A percentile compares a stretch with the other conserved stretches of the same genome.
These are phyloP conservation scores for Noctua pronuba DNA, from an alignment of 2,888 invertebrate species.

Conservation along the genomic window DNA sequence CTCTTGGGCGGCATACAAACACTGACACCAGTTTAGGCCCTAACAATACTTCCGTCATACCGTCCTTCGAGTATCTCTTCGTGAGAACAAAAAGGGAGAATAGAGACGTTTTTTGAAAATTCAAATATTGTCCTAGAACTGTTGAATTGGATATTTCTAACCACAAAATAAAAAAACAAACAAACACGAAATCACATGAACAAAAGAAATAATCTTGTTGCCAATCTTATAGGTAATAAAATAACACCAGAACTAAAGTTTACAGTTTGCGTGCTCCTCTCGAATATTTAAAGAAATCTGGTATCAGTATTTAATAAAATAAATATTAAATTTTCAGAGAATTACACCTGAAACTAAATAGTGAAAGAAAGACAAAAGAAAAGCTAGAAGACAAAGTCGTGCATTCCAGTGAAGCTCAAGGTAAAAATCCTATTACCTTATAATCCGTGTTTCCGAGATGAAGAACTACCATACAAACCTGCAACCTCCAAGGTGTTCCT, in stretches of 20 bases:
- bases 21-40: too few relatives aligned
- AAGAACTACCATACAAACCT: background rate
- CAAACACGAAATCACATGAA: background rate
- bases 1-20: too few relatives aligned
- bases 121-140: background rate
- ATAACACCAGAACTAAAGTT: background rate
- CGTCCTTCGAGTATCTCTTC: background rate
- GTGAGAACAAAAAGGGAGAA: background rate
- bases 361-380: constrained; percentile 94
- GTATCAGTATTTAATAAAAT: background rate
- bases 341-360: constrained; percentile 93
- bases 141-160: background rate
- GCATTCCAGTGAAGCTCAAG: constrained; percentile 81
- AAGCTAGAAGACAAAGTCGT: constrained; percentile 91
- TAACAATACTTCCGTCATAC: too few relatives aligned
- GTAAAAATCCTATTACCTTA: constrained; percentile 64
- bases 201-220: background rate
- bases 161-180: too few relatives aligned
- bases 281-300: background rate
- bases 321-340: constrained; percentile 89
- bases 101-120: too few relatives aligned
- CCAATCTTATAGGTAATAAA: background rate
- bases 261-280: background rate
- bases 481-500: background rate
- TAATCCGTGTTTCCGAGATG: background rate